These are phyloP conservation scores for Onychomys leucogaster DNA, from an alignment of 2,797 vertebrate genomes.

Conservation along the genomic window DNA sequence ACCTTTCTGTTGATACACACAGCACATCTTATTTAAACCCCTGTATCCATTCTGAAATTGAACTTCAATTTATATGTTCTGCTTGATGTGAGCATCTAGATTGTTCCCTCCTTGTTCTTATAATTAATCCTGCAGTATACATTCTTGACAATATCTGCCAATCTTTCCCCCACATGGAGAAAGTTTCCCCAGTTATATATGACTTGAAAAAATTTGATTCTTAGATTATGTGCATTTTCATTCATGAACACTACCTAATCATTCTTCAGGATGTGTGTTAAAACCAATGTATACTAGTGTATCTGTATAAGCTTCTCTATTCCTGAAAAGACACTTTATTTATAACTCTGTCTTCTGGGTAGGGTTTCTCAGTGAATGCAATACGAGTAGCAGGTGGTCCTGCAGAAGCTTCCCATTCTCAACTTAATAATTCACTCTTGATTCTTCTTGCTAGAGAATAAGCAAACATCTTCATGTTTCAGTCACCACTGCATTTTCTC, in stretches of 20 bases:
- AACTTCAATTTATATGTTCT: not conserved
- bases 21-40: not conserved
- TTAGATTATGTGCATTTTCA: not conserved
- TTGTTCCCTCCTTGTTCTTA: not conserved
- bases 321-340: not conserved
- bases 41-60: not conserved
- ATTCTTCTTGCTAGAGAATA: constrained; percentile 33
- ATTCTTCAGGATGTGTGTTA: not conserved
- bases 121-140: not conserved
- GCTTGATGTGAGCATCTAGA: not conserved
- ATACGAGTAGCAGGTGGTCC: not conserved
- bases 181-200: not conserved
- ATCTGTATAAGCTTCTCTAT: not conserved
- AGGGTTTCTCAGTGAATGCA: not conserved
- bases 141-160: constrained; percentile 24
- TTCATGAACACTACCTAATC: not conserved
- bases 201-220: not conserved
- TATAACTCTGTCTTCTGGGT: not conserved
- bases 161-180: not conserved
- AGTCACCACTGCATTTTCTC: not conserved
- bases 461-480: not conserved
- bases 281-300: not conserved
- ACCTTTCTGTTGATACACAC: not conserved
- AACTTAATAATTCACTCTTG: not conserved
- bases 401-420: not conserved